A percentile compares a stretch with the other conserved stretches of the same genome.
Conservation (phyloP, 92 coral and sea anemone species). For the Umimayanthus chanpuru region DNA sequence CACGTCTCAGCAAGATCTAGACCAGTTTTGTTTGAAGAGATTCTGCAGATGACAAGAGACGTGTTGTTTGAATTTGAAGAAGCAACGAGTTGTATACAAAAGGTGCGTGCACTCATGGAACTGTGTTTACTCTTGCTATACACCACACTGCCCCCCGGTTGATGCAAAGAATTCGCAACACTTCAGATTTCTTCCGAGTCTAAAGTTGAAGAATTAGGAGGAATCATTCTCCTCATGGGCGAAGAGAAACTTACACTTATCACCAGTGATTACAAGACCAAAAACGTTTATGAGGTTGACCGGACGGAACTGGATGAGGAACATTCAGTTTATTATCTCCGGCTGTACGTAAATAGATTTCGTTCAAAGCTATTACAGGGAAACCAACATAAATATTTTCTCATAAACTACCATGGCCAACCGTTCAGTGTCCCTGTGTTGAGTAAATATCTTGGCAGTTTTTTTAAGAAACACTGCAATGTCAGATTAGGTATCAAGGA, state of each 20-base stretch:
- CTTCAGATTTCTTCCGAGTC: not conserved
- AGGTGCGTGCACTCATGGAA: not conserved
- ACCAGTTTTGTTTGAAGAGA: not conserved
- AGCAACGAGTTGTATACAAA: not conserved
- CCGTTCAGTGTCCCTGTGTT: not conserved
- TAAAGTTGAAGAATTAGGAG: not conserved
- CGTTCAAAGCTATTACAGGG: not conserved
- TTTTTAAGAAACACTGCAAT: not conserved
- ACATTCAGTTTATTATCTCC: not conserved
- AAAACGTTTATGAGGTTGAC: not conserved
- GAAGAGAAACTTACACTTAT: not conserved
- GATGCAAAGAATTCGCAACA: not conserved
- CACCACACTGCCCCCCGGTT: not conserved
- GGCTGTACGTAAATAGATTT: not conserved
- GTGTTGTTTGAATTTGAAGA: not conserved
- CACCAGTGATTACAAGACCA: not conserved
- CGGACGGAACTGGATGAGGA: constrained; percentile 1
- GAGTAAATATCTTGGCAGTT: not conserved
- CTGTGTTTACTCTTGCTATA: no score
- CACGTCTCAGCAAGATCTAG: not conserved
- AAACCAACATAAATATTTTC: not conserved
- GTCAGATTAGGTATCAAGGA: not conserved
- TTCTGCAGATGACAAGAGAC: not conserved
- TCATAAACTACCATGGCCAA: not conserved
- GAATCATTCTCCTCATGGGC: not conserved